Evolutionary conservation across 2,888 invertebrate genomes (phyloP), one percentile per base, ranked within the genome.

Genomic region (Ferdinandea cuprea): DNA sequence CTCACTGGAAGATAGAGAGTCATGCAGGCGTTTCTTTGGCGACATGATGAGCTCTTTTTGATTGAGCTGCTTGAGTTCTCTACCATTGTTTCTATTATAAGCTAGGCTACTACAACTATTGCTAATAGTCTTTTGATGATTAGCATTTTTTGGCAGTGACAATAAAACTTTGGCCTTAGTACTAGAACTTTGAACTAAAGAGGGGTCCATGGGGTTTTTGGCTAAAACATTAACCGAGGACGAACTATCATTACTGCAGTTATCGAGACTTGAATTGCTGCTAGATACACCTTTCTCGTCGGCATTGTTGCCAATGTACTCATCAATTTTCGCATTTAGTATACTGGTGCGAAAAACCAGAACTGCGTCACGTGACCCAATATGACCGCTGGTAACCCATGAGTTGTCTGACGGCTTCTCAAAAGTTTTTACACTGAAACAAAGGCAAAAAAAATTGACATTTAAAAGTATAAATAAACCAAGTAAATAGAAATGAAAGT

Each of bases 341-440:
- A 93, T 91, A 91, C 90, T 71, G 87, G 94, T 94, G 86, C 94
- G 92, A 90, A 95, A 95, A 54, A 95, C 92, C 65, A 95, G 91
- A 54, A 94, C 93, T 3, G 94, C 92, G 66, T 92, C 93, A 72
- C 93, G 93, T 1, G 94, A 92, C 17, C 95, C 95, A 85, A 93
- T 86, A 28, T 91, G 92, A 15, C 93, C 93, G 66, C 93, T 93
- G 32, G 93, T 92, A 66, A 93, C 89, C 93, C 93, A 93, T 87
- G 87, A 86, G 85, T 87, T 86, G 37, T 88, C 87, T 28, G 85
- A 48, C 19, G 85, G 85, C 58, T 86, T 86, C 61, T 83, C 80
- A 46, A 63, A 63, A 19, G 40, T 66, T 76, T 80, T 85, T 1
- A 65, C 37, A 78, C 86, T 86, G 74, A 63, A 85, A 85, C 30